These are phyloP conservation scores for Sinella curviseta DNA, from an alignment of 1,140 invertebrate species.

Conservation along the genomic window DNA sequence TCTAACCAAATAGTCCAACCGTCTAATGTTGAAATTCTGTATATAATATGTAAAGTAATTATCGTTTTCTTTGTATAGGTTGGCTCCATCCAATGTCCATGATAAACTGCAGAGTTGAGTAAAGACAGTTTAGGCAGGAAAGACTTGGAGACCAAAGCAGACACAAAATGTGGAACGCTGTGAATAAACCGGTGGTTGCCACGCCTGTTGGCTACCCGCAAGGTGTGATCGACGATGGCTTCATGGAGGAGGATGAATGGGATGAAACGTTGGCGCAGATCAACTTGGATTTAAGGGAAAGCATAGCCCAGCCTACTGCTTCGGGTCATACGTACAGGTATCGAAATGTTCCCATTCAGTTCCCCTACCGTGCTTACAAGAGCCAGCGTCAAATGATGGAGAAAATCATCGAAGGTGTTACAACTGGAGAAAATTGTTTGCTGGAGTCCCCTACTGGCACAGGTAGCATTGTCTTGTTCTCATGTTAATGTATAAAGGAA, in stretches of 20 bases:
- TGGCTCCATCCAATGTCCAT: no score
- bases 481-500: not conserved
- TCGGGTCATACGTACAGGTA: not conserved
- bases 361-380: slow-evolving; percentile 34
- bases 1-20: no score
- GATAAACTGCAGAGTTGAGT: no score
- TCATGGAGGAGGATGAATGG: not conserved
- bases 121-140: no score
- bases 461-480: no score
- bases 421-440: slow-evolving; percentile 32
- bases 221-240: not conserved
- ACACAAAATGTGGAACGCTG: no score
- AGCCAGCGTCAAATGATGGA: slow-evolving; percentile 34
- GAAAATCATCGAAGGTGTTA: slow-evolving; percentile 24
- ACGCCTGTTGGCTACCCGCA: not conserved
- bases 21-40: no score
- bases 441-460: slow-evolving; percentile 39
- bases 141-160: no score
- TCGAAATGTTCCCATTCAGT: slow-evolving; percentile 1
- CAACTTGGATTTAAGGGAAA: not conserved
- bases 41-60: no score
- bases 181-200: no score
- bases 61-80: no score
- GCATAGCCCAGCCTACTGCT: not conserved
- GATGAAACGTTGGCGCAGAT: not conserved